phyloP scores from a whole-genome alignment of 2,888 invertebrate species.

The Drosophila quinaria region DNA sequence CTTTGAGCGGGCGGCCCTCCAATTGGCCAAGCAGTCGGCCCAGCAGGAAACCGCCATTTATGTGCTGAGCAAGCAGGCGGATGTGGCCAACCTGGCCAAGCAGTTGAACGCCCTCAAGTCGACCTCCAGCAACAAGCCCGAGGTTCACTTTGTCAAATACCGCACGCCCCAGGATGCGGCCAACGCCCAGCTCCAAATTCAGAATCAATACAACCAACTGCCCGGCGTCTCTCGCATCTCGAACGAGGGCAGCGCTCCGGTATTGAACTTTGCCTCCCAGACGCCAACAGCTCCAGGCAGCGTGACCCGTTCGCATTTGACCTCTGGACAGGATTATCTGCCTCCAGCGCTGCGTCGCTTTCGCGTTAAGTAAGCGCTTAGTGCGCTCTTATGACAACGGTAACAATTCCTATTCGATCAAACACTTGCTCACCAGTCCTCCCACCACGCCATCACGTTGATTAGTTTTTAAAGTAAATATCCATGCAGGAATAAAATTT shows the following conservation, averaged over 20 bases:
- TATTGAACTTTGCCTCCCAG: slow-evolving; percentile 76
- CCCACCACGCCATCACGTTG: slow-evolving; percentile 45
- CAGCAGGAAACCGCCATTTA: slow-evolving; percentile 84
- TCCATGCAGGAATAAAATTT: slow-evolving; percentile 65
- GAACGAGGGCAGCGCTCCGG: slow-evolving; percentile 82
- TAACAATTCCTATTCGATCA: slow-evolving; percentile 64
- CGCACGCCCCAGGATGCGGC: slow-evolving; percentile 83
- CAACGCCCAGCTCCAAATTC: slow-evolving; percentile 82
- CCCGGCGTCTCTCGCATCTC: slow-evolving; percentile 79
- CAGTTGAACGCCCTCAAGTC: slow-evolving; percentile 75
- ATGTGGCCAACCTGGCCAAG: slow-evolving; percentile 74
- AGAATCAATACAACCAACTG: slow-evolving; percentile 81
- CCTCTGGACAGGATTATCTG: slow-evolving; percentile 62
- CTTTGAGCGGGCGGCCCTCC: slow-evolving; percentile 77
- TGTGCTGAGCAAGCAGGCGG: slow-evolving; percentile 82
- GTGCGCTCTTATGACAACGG: slow-evolving; percentile 31
- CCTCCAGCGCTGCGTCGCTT: slow-evolving; percentile 74
- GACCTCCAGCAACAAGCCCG: slow-evolving; percentile 73
- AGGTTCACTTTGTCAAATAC: slow-evolving; percentile 84
- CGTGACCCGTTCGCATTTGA: slow-evolving; percentile 40
- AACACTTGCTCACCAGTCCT: slow-evolving; percentile 20
- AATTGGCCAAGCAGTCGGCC: slow-evolving; percentile 75
- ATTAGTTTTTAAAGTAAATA: slow-evolving; percentile 66
- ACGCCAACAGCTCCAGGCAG: slow-evolving; percentile 30
- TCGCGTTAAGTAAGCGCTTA: slow-evolving; percentile 68